Conservation (phyloP, 2,888 invertebrate species). For the Mythimna impura region DNA sequence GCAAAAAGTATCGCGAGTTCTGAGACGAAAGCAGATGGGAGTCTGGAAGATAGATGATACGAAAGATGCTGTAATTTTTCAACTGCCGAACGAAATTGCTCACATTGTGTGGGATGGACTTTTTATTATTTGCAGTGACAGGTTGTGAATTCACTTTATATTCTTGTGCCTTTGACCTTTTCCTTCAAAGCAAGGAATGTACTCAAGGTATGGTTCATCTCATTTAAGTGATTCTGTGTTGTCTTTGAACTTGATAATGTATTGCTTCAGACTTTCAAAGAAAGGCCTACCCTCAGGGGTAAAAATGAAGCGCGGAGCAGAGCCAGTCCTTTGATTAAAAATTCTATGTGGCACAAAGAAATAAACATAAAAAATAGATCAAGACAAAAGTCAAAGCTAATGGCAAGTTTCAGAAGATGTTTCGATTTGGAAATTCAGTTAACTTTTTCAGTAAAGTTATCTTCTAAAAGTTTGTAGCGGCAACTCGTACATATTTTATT, state of each 20-base stretch:
- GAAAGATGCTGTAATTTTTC: slow-evolving; percentile 40
- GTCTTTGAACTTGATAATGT: slow-evolving; percentile 2
- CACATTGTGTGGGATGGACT: slow-evolving; percentile 1
- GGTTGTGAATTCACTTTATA: background rate
- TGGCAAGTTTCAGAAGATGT: slow-evolving; percentile 26
- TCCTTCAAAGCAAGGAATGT: background rate
- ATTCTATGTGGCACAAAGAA: slow-evolving; percentile 37
- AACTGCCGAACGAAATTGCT: slow-evolving; percentile 42
- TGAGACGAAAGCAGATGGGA: slow-evolving; percentile 38
- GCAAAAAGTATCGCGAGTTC: slow-evolving; percentile 24
- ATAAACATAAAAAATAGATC: background rate
- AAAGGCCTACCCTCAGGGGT: background rate
- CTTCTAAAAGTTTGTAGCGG: slow-evolving; percentile 21
- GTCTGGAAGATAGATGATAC: slow-evolving; percentile 44
- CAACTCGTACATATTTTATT: slow-evolving; percentile 38
- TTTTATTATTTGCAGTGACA: slow-evolving; percentile 1
- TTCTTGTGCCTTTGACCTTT: background rate
- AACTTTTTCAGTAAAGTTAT: slow-evolving; percentile 34
- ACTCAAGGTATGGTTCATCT: background rate
- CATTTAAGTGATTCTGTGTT: background rate
- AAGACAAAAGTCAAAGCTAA: slow-evolving; percentile 21
- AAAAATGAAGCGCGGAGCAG: background rate
- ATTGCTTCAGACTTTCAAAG: background rate
- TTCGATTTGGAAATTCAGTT: slow-evolving; percentile 36
- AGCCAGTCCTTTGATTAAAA: slow-evolving; percentile 5